Conservation (phyloP, 2,888 invertebrate genomes). For the Colostygia pectinataria region DNA sequence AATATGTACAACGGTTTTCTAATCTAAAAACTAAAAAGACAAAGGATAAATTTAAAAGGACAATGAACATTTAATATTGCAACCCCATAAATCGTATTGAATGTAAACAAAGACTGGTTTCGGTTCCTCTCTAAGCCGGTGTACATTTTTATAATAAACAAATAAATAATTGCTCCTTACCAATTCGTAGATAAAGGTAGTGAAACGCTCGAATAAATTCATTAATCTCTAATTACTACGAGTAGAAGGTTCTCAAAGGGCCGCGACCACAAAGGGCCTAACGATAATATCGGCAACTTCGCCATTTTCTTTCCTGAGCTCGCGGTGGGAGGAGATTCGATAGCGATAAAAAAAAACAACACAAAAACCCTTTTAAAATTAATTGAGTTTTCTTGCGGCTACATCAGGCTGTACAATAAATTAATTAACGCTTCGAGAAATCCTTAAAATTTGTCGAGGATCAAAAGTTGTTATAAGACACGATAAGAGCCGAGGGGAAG, state of each 20-base stretch:
- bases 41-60: no score
- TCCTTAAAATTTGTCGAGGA: slow-evolving; percentile 80
- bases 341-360: slow-evolving; percentile 73
- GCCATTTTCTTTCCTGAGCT: slow-evolving; percentile 58
- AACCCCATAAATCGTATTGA: no score
- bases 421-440: slow-evolving; percentile 81
- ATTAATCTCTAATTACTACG: slow-evolving; percentile 75
- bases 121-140: no score
- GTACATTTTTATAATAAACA: slow-evolving; percentile 14
- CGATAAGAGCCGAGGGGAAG: slow-evolving; percentile 50
- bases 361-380: slow-evolving; percentile 83
- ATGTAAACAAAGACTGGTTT: no score
- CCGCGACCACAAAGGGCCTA: slow-evolving; percentile 61
- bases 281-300: slow-evolving; percentile 64
- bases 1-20: no score
- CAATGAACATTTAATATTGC: no score
- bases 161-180: slow-evolving; percentile 27
- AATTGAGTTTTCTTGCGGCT: slow-evolving; percentile 83
- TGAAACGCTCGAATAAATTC: slow-evolving; percentile 52
- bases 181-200: slow-evolving; percentile 25
- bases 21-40: no score
- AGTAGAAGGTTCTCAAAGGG: slow-evolving; percentile 62
- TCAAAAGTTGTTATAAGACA: slow-evolving; percentile 71
- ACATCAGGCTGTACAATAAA: slow-evolving; percentile 79
- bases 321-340: slow-evolving; percentile 47